Percentiles rank a stretch among this genome's conserved stretches.
Conservation (phyloP, 2,113 vertebrate species). For the Meriones unguiculatus region DNA sequence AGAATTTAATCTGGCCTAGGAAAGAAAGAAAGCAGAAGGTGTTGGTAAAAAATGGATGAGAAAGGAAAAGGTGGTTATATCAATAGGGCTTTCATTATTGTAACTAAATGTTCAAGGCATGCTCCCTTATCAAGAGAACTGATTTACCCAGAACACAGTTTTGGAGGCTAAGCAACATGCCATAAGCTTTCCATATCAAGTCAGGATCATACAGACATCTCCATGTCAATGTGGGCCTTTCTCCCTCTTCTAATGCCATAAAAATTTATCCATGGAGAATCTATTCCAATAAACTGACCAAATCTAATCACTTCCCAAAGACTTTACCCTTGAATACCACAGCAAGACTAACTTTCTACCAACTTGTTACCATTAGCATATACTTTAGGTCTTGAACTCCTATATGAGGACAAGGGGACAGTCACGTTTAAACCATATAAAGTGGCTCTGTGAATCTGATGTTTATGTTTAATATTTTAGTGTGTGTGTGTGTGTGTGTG, state of each 20-base stretch:
- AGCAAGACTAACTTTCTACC: background rate
- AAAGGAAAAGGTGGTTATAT: background rate
- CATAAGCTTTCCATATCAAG: background rate
- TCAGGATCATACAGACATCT: background rate
- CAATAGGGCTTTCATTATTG: background rate
- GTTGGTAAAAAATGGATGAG: background rate
- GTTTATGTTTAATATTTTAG: background rate
- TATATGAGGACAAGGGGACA: background rate
- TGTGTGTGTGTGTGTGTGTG: background rate
- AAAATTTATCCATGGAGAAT: background rate
- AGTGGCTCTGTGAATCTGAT: background rate
- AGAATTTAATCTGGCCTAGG: background rate
- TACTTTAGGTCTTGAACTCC: background rate
- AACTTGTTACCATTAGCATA: background rate
- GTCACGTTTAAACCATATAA: background rate
- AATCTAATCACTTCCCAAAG: background rate
- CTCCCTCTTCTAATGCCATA: background rate
- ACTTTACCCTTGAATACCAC: background rate
- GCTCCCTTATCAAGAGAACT: background rate
- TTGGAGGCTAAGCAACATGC: background rate
- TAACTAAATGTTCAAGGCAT: background rate
- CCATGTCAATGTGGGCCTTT: background rate
- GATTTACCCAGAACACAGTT: background rate
- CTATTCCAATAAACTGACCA: background rate
- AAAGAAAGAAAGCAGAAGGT: background rate